Conservation (phyloP, 2,113 vertebrate genomes). For the Phalacrocorax aristotelis region DNA sequence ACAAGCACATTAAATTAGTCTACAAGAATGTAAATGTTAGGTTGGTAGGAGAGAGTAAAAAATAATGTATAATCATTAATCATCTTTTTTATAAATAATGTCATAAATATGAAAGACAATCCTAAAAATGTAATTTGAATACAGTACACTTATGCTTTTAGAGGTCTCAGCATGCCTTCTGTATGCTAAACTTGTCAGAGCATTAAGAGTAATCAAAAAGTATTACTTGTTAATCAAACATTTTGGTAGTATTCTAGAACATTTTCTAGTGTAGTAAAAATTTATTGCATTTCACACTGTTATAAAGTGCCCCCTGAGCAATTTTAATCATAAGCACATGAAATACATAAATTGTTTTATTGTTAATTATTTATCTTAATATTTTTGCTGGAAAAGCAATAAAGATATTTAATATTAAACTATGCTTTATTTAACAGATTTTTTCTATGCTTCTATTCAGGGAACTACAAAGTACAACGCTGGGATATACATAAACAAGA, state of each 20-base stretch:
- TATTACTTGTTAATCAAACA: background rate
- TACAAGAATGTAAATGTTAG: background rate
- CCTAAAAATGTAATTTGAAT: background rate
- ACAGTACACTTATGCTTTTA: background rate
- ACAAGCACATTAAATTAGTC: background rate
- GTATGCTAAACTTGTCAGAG: background rate
- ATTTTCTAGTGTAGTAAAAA: background rate
- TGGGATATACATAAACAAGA: slow-evolving; percentile 74
- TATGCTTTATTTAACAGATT: background rate
- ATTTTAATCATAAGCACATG: background rate
- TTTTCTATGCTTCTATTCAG: slow-evolving; percentile 67
- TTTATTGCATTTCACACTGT: background rate
- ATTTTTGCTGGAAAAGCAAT: background rate
- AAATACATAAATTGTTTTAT: background rate
- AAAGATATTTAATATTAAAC: background rate
- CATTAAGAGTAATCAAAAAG: background rate
- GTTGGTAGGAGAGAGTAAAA: background rate
- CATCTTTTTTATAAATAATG: background rate
- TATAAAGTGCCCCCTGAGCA: background rate
- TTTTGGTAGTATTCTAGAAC: background rate
- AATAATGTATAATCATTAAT: background rate
- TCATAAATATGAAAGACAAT: background rate
- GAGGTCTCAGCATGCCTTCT: background rate
- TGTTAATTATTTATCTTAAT: background rate
- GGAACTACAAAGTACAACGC: slow-evolving; percentile 82